Evolutionary conservation across 2,888 invertebrate species (phyloP).

Genomic region (Aphodius sticticus): DNA sequence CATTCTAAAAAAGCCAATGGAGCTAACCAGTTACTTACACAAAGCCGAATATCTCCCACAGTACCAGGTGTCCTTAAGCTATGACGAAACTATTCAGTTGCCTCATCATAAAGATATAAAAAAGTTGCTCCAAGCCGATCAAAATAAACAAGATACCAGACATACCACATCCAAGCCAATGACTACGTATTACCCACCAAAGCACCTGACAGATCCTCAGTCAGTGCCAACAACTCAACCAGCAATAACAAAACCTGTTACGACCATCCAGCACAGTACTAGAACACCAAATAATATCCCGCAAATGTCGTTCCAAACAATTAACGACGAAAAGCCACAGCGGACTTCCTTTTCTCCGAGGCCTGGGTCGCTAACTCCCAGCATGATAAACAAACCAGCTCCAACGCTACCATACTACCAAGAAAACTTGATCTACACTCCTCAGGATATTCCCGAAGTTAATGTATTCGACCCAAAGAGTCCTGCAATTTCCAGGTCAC

Average conservation of each 20-base stretch:
- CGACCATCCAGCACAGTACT: constrained; percentile 51
- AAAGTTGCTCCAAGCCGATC: constrained; percentile 39
- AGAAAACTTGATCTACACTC: constrained; percentile 76
- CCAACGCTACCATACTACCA: constrained; percentile 82
- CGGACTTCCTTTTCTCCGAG: constrained; percentile 64
- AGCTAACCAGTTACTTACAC: constrained; percentile 58
- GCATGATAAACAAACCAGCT: constrained; percentile 77
- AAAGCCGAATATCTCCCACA: constrained; percentile 70
- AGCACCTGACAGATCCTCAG: constrained; percentile 17
- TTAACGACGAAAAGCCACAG: constrained; percentile 63
- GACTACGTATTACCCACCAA: constrained; percentile 26
- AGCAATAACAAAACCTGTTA: constrained; percentile 49
- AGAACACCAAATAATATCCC: constrained; percentile 60
- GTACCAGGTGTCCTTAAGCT: constrained; percentile 62
- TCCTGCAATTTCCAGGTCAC: constrained; percentile 69
- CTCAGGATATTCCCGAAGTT: constrained; percentile 67
- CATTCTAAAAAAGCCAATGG: constrained; percentile 50
- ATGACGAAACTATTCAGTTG: constrained; percentile 42
- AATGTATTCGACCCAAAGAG: constrained; percentile 69
- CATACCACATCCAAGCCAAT: constrained; percentile 15
- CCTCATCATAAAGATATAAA: constrained; percentile 45
- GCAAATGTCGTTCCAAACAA: constrained; percentile 67
- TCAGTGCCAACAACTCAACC: constrained; percentile 7
- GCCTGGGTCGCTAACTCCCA: constrained; percentile 72
- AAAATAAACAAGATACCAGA: constrained; percentile 27